Evolutionary conservation across 2,888 invertebrate genomes (phyloP).

Genomic region (Agonopterix heracliana): DNA sequence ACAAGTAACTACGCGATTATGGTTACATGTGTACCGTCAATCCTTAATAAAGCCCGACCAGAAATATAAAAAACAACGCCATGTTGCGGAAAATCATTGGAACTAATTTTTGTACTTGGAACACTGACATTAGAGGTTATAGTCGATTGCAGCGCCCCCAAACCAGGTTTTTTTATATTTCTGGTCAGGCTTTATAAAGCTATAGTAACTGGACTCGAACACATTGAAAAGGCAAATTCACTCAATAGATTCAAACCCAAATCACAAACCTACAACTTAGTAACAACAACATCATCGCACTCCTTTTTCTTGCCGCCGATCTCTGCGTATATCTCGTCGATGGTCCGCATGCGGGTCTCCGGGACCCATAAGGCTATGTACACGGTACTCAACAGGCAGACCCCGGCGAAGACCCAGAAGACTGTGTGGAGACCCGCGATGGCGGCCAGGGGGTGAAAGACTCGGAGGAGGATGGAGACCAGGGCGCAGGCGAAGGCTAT

Average conservation of each 20-base stretch:
- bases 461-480: conserved; percentile 55
- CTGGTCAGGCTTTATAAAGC: too few relatives aligned
- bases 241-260: not conserved
- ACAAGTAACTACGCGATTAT: too few relatives aligned
- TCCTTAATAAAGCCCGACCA: too few relatives aligned
- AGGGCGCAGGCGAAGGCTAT: conserved; percentile 59
- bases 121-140: too few relatives aligned
- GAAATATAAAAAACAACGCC: too few relatives aligned
- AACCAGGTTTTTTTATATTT: too few relatives aligned
- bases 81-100: too few relatives aligned
- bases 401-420: conserved; percentile 58
- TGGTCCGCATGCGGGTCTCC: conserved; percentile 53
- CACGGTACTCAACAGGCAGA: conserved; percentile 56
- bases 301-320: conserved; percentile 42
- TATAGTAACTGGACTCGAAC: too few relatives aligned
- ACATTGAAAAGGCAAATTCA: too few relatives aligned
- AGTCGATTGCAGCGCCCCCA: too few relatives aligned
- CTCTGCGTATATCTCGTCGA: conserved; percentile 62
- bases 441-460: conserved; percentile 54
- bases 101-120: too few relatives aligned
- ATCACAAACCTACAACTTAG: conserved; percentile 18
- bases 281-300: conserved; percentile 41
- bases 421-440: conserved; percentile 49
- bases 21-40: too few relatives aligned
- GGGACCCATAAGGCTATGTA: conserved; percentile 55